Percentiles rank a stretch among this genome's conserved stretches.
These are phyloP conservation scores for Denticeps clupeoides DNA, from an alignment of 2,797 vertebrate genomes.

Conservation along the genomic window DNA sequence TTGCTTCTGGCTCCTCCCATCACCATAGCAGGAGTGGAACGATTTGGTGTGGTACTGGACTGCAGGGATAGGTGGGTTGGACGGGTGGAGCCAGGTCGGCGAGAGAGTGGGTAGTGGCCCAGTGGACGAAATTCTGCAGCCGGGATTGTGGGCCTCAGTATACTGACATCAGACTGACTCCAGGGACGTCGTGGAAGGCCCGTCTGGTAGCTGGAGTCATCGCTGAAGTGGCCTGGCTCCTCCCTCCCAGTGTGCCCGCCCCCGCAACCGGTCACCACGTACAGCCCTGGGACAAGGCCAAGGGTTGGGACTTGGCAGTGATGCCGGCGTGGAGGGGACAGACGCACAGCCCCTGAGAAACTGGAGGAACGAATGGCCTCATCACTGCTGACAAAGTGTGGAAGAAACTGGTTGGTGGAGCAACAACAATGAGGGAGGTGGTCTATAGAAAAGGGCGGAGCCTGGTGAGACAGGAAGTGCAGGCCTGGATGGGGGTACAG, in stretches of 20 bases:
- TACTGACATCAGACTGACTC: conserved; percentile 68
- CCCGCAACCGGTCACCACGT: background rate
- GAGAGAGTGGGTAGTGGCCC: conserved; percentile 54
- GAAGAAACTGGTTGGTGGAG: background rate
- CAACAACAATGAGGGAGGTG: conserved; percentile 13
- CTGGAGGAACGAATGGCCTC: conserved; percentile 21
- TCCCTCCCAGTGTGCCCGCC: no score
- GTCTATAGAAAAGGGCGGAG: conserved; percentile 46
- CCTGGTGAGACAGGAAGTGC: conserved; percentile 8
- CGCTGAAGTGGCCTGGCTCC: conserved; percentile 27
- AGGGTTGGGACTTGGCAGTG: background rate
- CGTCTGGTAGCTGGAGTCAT: conserved; percentile 29
- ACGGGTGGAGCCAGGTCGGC: conserved; percentile 18
- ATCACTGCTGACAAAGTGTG: conserved; percentile 12
- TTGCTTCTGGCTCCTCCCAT: conserved; percentile 12
- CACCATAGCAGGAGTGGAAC: background rate
- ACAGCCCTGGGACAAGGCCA: conserved; percentile 7
- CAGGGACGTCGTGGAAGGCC: conserved; percentile 53
- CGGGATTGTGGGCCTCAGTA: conserved; percentile 43
- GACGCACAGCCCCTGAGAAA: background rate
- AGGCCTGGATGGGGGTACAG: conserved; percentile 15
- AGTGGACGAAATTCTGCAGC: conserved; percentile 62
- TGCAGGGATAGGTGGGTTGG: conserved; percentile 18
- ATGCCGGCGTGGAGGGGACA: conserved; percentile 20
- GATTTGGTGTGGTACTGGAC: conserved; percentile 15